Evolutionary conservation across 1,140 invertebrate species (phyloP).

Genomic region (Drosophila sturtevanti): DNA sequence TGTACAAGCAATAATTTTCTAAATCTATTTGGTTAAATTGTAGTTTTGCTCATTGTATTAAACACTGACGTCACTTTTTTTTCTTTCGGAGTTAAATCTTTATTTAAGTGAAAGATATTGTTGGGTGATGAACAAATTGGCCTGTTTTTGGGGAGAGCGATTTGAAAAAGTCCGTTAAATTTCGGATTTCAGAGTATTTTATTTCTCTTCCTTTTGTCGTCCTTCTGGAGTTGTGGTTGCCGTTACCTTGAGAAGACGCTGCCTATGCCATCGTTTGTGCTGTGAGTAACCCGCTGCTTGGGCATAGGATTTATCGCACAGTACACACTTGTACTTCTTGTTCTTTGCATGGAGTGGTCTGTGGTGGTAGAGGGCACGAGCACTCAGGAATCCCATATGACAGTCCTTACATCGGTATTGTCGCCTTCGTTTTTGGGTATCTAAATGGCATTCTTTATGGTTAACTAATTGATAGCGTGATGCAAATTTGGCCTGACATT

Average conservation of each 20-base stretch:
- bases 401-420: constrained; percentile 50
- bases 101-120: neutral
- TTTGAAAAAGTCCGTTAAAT: neutral
- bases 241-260: constrained; percentile 34
- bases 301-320: constrained; percentile 68
- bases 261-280: constrained; percentile 67
- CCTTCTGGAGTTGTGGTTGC: neutral
- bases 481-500: constrained; percentile 88
- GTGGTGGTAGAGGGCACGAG: constrained; percentile 85
- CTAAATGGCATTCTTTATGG: constrained; percentile 48
- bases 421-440: constrained; percentile 33
- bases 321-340: constrained; percentile 90
- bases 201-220: neutral
- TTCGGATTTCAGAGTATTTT: neutral
- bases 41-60: neutral
- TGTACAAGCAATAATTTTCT: neutral
- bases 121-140: too few relatives aligned
- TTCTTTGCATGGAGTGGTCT: constrained; percentile 90
- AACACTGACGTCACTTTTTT: neutral
- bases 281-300: constrained; percentile 66
- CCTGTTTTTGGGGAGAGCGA: neutral
- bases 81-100: neutral
- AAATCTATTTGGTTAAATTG: neutral
- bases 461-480: constrained; percentile 82
- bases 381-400: constrained; percentile 61